These are phyloP conservation scores for Illadopsis cleaveri DNA, from an alignment of 2,113 vertebrate genomes.

Conservation along the genomic window DNA sequence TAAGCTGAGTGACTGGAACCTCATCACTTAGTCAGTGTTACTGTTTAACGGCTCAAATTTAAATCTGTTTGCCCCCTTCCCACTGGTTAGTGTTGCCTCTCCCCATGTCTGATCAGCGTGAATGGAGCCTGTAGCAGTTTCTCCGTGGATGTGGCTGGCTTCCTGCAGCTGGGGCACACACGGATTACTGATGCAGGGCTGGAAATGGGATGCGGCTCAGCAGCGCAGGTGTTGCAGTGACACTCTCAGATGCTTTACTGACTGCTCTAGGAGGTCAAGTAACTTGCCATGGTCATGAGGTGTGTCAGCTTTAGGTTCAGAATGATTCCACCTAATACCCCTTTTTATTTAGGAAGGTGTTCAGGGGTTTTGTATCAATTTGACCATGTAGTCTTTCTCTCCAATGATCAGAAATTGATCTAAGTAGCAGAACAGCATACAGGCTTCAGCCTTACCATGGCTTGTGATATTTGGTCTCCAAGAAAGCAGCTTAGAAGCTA, in stretches of 20 bases:
- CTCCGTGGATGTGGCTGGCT: not conserved
- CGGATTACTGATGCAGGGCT: not conserved
- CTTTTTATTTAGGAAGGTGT: not conserved
- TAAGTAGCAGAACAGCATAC: not conserved
- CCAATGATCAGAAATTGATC: not conserved
- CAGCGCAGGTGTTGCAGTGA: not conserved
- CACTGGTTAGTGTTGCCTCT: accelerated
- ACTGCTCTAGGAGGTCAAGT: not conserved
- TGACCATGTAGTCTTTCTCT: accelerated
- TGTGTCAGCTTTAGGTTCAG: not conserved
- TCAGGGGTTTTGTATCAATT: not conserved
- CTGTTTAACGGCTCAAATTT: not conserved
- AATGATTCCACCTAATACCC: not conserved
- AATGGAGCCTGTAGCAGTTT: not conserved
- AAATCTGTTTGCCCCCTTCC: accelerated
- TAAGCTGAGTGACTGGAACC: not conserved
- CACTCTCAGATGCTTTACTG: not conserved
- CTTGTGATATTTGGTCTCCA: not conserved
- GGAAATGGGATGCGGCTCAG: not conserved
- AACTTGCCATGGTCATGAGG: accelerated
- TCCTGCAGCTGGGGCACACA: not conserved
- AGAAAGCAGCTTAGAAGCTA: not conserved
- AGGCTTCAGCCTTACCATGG: accelerated
- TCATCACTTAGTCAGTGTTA: accelerated
- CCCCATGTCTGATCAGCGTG: accelerated